These are phyloP conservation scores for Adela reaumurella DNA, from an alignment of 2,888 invertebrate genomes.

Conservation along the genomic window DNA sequence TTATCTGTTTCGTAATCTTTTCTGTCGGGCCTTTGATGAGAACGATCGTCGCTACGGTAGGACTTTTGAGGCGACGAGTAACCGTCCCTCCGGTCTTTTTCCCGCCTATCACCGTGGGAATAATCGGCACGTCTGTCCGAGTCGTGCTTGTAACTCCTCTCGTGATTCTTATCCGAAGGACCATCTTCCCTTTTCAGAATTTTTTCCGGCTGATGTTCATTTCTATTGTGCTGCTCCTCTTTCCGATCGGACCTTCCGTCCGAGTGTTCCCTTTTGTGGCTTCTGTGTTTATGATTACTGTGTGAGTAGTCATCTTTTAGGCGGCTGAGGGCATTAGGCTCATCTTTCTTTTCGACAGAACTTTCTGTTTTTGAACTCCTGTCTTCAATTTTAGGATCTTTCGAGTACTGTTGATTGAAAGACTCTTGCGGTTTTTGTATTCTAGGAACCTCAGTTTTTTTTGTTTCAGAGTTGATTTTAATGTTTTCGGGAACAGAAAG, in stretches of 20 bases:
- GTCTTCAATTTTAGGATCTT: not conserved
- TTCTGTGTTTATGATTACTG: not conserved
- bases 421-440: not conserved
- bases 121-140: not conserved
- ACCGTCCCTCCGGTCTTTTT: not conserved
- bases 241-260: not conserved
- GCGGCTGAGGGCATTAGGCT: not conserved
- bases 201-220: not conserved
- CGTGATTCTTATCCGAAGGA: not conserved
- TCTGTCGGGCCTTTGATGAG: no score
- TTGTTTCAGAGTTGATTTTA: not conserved
- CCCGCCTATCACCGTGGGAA: not conserved
- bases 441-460: not conserved
- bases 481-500: not conserved
- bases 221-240: not conserved
- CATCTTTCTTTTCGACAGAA: not conserved
- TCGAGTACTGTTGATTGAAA: not conserved
- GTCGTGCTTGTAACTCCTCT: not conserved
- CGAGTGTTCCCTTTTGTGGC: not conserved
- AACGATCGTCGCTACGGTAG: no score
- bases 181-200: not conserved
- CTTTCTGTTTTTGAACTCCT: not conserved
- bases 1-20: not conserved
- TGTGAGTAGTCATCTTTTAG: not conserved
- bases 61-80: no score